A percentile compares a stretch with the other conserved stretches of the same genome.
These are phyloP conservation scores for Penelope pileata DNA, from an alignment of 2,113 vertebrate species.

Conservation along the genomic window DNA sequence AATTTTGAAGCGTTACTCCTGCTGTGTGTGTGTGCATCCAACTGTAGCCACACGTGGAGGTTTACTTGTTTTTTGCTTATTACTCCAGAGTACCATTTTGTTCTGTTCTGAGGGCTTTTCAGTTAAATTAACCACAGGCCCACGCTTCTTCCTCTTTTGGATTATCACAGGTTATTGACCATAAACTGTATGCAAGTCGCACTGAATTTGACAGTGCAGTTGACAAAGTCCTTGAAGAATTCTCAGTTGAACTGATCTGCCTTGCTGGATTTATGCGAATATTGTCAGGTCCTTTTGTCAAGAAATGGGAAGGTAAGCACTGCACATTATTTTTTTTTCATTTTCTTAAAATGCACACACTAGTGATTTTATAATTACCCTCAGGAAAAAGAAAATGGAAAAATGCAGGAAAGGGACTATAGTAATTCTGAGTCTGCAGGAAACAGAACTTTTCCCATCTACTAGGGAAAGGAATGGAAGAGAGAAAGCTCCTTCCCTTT, in stretches of 20 bases:
- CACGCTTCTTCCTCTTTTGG: background rate
- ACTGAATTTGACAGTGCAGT: conserved; percentile 88
- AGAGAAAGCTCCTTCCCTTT: background rate
- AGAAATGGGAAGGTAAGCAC: conserved; percentile 90
- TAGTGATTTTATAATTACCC: background rate
- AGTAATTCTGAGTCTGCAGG: background rate
- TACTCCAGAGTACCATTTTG: background rate
- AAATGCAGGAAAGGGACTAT: background rate
- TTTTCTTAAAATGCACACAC: too few species aligned
- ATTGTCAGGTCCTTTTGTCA: conserved; percentile 90
- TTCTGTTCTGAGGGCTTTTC: background rate
- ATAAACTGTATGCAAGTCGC: conserved; percentile 88
- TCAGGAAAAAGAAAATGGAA: background rate
- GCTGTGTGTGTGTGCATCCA: background rate
- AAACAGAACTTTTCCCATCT: background rate
- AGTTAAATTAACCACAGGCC: background rate
- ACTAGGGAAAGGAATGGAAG: background rate
- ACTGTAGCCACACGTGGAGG: background rate
- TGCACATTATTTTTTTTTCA: too few species aligned
- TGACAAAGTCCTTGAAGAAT: conserved; percentile 87
- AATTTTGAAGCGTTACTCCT: background rate
- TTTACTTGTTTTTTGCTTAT: background rate
- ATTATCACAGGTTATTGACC: conserved; percentile 85
- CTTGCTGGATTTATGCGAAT: conserved; percentile 98
- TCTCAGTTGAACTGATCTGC: conserved; percentile 88